Base-by-base conservation (phyloP, 2,113 vertebrate species). In the Paracanthobrama guichenoti region DNA sequence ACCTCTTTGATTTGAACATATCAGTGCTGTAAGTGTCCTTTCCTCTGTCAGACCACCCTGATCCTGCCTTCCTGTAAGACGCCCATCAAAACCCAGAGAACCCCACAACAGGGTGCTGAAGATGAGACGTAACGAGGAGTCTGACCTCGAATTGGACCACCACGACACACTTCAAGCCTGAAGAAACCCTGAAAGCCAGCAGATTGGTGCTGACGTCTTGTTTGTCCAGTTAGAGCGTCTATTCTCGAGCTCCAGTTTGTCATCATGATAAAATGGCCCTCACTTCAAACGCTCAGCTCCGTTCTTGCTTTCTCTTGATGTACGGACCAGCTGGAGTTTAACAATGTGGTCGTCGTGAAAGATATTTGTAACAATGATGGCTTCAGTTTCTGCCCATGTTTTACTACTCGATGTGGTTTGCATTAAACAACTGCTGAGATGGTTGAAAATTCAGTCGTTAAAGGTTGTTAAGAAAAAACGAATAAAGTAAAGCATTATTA, bases 351-450 rank as follows among this genome's bases (percentile, higher is more conserved):
- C 87, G 57, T 82, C 79, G 76, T 60, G 48, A 67, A 66, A 72
- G 73, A 87, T 84, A 74, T 91, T 86, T 91, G 87, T 73, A 87
- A 89, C 90, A 89, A 83, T 91, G 91, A 92, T 92, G 86, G 87
- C 83, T 83, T 86, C 83, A 87, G 90, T 90, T 35, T 26, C 42
- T 71, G 74, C 59, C 69, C 71, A 64, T 78, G 82, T 91, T 79
- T 92, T 88, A 89, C 22, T 48, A 84, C 85, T 26, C 24, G 67
- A 79, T 81, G 79, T 89, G 88, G 85, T 87, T 90, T n/a, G 39
- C 64, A 85, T 91, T 90, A 88, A 90, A 88, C 66, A 78, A 50
- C 77, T 73, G 81, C 77, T 42, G 66, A 53, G 42, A 48, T 2
- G 53, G 81, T 80, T 53, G 28, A 24, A 53, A 84, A 79, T 28